phyloP scores from a whole-genome alignment of 2,113 vertebrate species.

The Myrmecobius fasciatus region DNA sequence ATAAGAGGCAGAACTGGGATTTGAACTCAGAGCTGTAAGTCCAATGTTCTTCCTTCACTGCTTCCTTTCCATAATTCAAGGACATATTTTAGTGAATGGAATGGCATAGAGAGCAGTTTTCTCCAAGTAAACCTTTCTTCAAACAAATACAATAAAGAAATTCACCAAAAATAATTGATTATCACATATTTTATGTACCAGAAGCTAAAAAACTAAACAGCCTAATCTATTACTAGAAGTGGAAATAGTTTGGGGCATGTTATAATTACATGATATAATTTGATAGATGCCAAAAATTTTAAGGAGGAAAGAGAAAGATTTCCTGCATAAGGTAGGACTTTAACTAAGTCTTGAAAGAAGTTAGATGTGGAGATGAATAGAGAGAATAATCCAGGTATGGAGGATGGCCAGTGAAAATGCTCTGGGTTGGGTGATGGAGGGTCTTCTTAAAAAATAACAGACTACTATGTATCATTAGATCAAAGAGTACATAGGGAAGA shows the following conservation, averaged over 20 bases:
- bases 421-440: not conserved
- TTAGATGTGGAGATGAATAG: not conserved
- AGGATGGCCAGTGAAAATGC: not conserved
- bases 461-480: not conserved
- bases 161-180: not conserved
- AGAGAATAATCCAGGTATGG: not conserved
- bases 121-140: not conserved
- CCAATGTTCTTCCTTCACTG: not conserved
- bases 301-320: not conserved
- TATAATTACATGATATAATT: not conserved
- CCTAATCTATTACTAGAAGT: not conserved
- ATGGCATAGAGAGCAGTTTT: not conserved
- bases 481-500: not conserved
- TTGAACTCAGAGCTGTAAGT: not conserved
- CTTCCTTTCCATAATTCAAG: not conserved
- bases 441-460: not conserved
- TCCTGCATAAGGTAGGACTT: not conserved
- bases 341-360: not conserved
- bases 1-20: not conserved
- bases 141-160: not conserved
- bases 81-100: not conserved
- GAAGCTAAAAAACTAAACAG: not conserved
- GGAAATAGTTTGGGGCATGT: not conserved
- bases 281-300: not conserved
- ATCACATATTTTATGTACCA: not conserved